Evolutionary conservation across 2,113 vertebrate species (phyloP), one percentile per base, ranked within the genome.

Genomic region (Gobio gobio): DNA sequence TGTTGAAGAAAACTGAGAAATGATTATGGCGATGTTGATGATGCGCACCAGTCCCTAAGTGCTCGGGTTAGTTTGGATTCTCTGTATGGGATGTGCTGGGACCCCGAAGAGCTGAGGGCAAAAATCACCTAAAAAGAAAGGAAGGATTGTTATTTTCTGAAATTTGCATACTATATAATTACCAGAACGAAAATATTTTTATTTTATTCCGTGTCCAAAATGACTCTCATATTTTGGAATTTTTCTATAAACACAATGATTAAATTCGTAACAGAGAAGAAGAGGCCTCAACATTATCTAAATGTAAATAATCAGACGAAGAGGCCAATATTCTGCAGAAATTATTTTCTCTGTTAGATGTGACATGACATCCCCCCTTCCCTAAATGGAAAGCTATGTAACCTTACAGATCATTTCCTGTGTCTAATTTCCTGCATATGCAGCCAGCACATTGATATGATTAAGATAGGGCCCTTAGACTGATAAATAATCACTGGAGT

Each of bases 1-100:
- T 29, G 24, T 51, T 76, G 26, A 76, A 76, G 40, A 64, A 73
- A 40, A 54, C 14, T 45, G 14, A 33, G 22, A 26, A 29, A 24
- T 81, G 64, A 16, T 72, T 9, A 70, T 40, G 78, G 29, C 6
- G 29, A 76, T 24, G 33, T 18, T 51, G 47, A 80, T 4, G 61
- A n/a, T 29, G 10, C 87, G 88, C 81, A 92, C 91, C 91, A 91
- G 84, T 91, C 90, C 82, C 88, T 89, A 70, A 92, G 74, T 76
- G 89, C 86, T 47, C 91, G 86, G 45, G 91, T 92, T 70, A 91
- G 89, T 82, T 92, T 92, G 64, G 91, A 92, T 85, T 92, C 91
- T 87, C 91, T 85, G 86, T 92, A 92, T 13, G 90, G 90, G 26
- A 92, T 68, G 26, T 92, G 91, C 29, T 91, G 90, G 26, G 82